Conservation (phyloP, 2,888 invertebrate species). For the Drosophila colorata region DNA sequence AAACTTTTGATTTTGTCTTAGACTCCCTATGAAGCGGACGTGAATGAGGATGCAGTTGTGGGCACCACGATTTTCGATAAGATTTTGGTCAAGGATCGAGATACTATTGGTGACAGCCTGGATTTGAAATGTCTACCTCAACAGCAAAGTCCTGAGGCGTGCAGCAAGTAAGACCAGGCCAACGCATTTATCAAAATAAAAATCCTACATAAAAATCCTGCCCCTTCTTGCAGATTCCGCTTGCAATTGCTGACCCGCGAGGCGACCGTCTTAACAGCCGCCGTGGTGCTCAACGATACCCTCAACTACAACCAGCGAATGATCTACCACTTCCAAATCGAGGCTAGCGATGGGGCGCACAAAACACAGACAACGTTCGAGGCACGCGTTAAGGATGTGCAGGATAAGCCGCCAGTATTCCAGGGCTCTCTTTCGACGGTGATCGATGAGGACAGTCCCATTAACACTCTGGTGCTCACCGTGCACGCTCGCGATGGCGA, state of each 20-base stretch:
- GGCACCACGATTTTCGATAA: slow-evolving; percentile 90
- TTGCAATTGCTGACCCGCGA: slow-evolving; percentile 81
- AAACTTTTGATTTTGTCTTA: slow-evolving; percentile 83
- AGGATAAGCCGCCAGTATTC: slow-evolving; percentile 94
- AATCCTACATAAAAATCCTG: not conserved
- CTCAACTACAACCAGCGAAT: slow-evolving; percentile 92
- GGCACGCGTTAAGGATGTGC: slow-evolving; percentile 93
- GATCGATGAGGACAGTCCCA: slow-evolving; percentile 92
- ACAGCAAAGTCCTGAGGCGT: slow-evolving; percentile 85
- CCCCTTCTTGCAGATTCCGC: slow-evolving; percentile 73
- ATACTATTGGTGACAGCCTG: slow-evolving; percentile 92
- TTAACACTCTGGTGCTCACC: slow-evolving; percentile 92
- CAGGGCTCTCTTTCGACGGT: slow-evolving; percentile 92
- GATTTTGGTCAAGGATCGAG: slow-evolving; percentile 92
- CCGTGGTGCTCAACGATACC: slow-evolving; percentile 89
- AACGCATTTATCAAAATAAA: not conserved
- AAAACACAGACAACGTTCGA: slow-evolving; percentile 91
- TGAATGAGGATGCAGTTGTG: slow-evolving; percentile 91
- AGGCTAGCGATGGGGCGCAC: slow-evolving; percentile 92
- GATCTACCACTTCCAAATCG: slow-evolving; percentile 91
- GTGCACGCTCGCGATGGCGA: slow-evolving; percentile 94
- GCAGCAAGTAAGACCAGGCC: slow-evolving; percentile 78
- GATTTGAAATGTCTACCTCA: slow-evolving; percentile 89
- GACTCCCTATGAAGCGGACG: slow-evolving; percentile 92
- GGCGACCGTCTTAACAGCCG: slow-evolving; percentile 90